Evolutionary conservation across 2,888 invertebrate species (phyloP).

Genomic region (Ceriagrion tenellum): DNA sequence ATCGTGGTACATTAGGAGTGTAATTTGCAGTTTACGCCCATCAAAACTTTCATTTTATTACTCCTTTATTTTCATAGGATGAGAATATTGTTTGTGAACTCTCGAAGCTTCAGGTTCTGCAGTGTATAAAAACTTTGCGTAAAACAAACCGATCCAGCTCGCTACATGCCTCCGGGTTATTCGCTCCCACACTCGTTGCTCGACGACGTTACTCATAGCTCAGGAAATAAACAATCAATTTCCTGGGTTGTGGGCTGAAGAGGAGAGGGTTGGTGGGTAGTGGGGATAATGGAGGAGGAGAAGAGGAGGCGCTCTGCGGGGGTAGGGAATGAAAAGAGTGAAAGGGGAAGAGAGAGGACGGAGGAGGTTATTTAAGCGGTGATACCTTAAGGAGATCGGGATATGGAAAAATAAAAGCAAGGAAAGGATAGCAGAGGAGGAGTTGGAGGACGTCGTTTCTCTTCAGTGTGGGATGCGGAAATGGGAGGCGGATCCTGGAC

Average conservation of each 20-base stretch:
- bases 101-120: too few species aligned
- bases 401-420: background rate
- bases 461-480: slow-evolving; percentile 32
- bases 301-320: background rate
- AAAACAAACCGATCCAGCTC: background rate
- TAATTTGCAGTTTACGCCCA: too few species aligned
- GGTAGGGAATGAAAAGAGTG: background rate
- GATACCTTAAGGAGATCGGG: slow-evolving; percentile 18
- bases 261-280: background rate
- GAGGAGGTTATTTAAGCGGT: background rate
- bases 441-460: background rate
- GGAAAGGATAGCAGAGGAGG: background rate
- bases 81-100: too few species aligned
- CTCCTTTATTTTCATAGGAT: too few species aligned
- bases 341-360: background rate
- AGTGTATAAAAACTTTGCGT: background rate
- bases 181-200: background rate
- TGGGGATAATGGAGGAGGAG: background rate
- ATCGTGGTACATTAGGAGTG: too few species aligned
- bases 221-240: slow-evolving; percentile 12
- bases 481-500: background rate
- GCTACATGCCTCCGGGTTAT: background rate
- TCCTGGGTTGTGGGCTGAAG: background rate
- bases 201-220: background rate
- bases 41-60: too few species aligned